phyloP scores from a whole-genome alignment of 2,797 vertebrate genomes.

The Siniperca scherzeri region DNA sequence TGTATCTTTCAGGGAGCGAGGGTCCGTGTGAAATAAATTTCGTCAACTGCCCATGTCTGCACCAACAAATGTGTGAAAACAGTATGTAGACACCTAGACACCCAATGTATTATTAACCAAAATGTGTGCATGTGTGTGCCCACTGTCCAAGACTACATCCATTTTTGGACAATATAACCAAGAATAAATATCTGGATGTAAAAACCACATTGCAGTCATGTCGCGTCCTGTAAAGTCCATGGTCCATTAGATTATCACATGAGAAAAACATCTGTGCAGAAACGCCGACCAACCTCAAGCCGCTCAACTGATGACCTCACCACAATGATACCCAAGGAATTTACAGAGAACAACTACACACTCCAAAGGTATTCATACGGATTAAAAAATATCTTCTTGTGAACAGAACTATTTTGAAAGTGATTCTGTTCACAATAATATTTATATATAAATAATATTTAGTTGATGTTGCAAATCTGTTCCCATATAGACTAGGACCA shows the following conservation, averaged over 20 bases:
- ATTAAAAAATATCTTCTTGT: background rate
- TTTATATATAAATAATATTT: background rate
- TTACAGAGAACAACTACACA: background rate
- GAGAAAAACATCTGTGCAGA: background rate
- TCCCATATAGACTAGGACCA: background rate
- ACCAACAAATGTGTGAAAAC: no score
- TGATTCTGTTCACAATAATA: background rate
- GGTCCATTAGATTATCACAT: background rate
- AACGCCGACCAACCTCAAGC: background rate
- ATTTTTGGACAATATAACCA: background rate
- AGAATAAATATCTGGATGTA: background rate
- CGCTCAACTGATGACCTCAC: background rate
- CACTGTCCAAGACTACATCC: no score
- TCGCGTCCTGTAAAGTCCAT: background rate
- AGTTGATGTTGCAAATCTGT: background rate
- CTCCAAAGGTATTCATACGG: background rate
- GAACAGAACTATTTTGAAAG: background rate
- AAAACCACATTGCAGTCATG: background rate
- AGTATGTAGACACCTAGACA: no score
- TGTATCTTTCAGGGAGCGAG: no score
- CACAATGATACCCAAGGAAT: background rate
- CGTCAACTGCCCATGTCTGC: no score
- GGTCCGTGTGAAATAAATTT: no score
- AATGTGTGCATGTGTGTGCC: no score
- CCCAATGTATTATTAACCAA: no score